Evolutionary conservation across 2,888 invertebrate genomes (phyloP).

Genomic region (Uloborus plumipes): DNA sequence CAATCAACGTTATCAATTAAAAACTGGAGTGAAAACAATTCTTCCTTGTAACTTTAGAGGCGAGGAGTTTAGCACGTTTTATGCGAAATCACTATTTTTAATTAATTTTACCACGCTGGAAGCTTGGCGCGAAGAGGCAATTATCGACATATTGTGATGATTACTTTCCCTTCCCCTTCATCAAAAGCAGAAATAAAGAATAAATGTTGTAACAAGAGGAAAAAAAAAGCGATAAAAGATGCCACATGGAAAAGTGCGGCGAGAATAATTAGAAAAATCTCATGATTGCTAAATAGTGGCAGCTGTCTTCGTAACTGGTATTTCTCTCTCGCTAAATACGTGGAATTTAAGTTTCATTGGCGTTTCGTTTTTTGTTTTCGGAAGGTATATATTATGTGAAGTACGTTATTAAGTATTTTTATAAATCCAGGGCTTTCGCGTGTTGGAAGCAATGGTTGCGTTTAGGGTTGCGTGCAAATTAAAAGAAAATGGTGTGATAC

Average conservation of each 20-base stretch:
- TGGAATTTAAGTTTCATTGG: conserved; percentile 52
- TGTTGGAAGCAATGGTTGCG: conserved; percentile 7
- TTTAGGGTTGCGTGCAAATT: conserved; percentile 17
- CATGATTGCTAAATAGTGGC: conserved; percentile 62
- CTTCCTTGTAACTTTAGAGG: conserved; percentile 60
- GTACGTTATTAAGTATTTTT: conserved; percentile 62
- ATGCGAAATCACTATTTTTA: conserved; percentile 47
- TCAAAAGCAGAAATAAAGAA: conserved; percentile 47
- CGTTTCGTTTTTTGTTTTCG: conserved; percentile 20
- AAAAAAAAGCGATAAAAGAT: conserved; percentile 25
- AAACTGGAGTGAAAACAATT: conserved; percentile 41
- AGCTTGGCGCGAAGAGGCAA: conserved; percentile 32
- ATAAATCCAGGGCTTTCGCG: conserved; percentile 21
- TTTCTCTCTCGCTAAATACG: conserved; percentile 55
- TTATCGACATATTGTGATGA: conserved; percentile 57
- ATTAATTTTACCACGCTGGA: conserved; percentile 46
- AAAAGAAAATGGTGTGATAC: conserved; percentile 7
- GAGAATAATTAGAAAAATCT: conserved; percentile 61
- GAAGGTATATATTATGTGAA: conserved; percentile 47
- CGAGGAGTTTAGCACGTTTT: conserved; percentile 62
- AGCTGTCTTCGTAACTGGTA: conserved; percentile 58
- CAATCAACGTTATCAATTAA: conserved; percentile 64
- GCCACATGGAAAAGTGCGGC: conserved; percentile 15
- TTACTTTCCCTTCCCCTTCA: conserved; percentile 48
- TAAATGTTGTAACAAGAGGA: neutral